Evolutionary conservation across 1,140 invertebrate genomes (phyloP).

Genomic region (Andrena cerasifolii): DNA sequence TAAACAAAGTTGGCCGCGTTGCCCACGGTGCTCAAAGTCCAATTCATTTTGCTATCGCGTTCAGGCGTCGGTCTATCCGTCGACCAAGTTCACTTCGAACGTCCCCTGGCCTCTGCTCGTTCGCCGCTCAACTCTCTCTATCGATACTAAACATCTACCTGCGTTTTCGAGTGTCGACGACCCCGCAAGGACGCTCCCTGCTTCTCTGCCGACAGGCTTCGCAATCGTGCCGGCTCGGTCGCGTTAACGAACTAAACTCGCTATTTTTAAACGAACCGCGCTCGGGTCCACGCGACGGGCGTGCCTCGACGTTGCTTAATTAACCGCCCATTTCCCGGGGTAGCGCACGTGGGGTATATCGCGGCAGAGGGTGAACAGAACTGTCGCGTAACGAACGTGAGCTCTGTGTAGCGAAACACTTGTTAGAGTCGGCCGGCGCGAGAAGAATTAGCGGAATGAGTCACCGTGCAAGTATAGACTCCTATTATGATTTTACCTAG

Average conservation of each 20-base stretch:
- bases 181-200: slow-evolving; percentile 28
- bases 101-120: neutral
- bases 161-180: slow-evolving; percentile 6
- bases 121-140: slow-evolving; percentile 7
- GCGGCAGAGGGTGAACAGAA: neutral
- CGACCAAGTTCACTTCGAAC: neutral
- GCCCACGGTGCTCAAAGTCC: slow-evolving; percentile 36
- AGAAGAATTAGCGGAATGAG: slow-evolving; percentile 15
- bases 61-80: neutral
- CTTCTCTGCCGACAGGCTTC: neutral
- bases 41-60: slow-evolving; percentile 46
- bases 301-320: too few species aligned
- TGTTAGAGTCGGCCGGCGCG: neutral
- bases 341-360: neutral
- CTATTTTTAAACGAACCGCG: slow-evolving; percentile 6
- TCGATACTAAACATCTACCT: too few species aligned
- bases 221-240: neutral
- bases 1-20: slow-evolving; percentile 66
- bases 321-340: too few species aligned
- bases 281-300: neutral
- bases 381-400: neutral
- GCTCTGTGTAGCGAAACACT: neutral
- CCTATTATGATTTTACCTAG: neutral
- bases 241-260: neutral
- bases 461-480: slow-evolving; percentile 8